These are phyloP conservation scores for Gavia stellata DNA, from an alignment of 2,113 vertebrate genomes.

Conservation along the genomic window DNA sequence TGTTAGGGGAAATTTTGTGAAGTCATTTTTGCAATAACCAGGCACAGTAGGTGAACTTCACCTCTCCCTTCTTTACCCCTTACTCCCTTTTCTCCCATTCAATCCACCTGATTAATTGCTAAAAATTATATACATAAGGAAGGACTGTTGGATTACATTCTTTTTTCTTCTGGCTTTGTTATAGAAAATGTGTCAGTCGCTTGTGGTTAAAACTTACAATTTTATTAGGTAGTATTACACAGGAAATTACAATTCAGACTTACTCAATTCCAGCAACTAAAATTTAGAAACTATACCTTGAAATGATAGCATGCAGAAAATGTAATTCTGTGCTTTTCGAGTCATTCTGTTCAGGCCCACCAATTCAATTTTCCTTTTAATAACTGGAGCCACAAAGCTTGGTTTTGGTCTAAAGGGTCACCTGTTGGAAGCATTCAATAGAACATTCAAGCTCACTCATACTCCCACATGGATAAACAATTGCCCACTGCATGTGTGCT, in stretches of 20 bases:
- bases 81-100: background rate
- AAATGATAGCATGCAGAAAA: background rate
- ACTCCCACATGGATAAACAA: background rate
- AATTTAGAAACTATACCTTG: background rate
- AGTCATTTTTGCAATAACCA: conserved; percentile 34
- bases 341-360: background rate
- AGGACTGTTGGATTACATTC: background rate
- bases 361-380: background rate
- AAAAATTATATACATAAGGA: background rate
- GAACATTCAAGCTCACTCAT: background rate
- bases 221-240: background rate
- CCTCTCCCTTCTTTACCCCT: background rate
- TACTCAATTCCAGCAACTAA: background rate
- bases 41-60: background rate
- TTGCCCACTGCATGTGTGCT: background rate
- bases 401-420: background rate
- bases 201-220: background rate
- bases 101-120: background rate
- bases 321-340: background rate
- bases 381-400: background rate
- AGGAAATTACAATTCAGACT: background rate
- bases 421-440: background rate
- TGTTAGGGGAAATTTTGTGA: background rate
- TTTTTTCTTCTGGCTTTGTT: background rate
- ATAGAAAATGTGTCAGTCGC: background rate